These are phyloP conservation scores for Microtus pennsylvanicus DNA, from an alignment of 2,113 vertebrate species.

Conservation along the genomic window DNA sequence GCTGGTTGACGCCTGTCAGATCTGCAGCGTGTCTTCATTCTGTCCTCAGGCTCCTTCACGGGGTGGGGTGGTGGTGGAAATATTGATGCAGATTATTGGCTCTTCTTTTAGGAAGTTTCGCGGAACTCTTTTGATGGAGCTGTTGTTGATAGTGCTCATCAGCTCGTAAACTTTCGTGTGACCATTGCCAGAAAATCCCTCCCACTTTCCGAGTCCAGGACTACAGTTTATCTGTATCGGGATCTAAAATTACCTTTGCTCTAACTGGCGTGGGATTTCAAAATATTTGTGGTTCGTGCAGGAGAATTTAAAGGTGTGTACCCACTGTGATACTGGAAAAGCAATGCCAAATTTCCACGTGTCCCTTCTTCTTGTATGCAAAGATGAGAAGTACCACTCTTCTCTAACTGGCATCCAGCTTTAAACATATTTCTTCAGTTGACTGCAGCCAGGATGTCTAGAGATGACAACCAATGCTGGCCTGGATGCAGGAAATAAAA, in stretches of 20 bases:
- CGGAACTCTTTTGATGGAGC: not conserved
- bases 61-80: not conserved
- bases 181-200: not conserved
- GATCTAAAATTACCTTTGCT: not conserved
- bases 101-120: not conserved
- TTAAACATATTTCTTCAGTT: not conserved
- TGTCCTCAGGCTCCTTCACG: not conserved
- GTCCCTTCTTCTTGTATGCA: not conserved
- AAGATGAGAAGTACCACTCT: not conserved
- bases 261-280: not conserved
- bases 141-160: not conserved
- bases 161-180: not conserved
- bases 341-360: not conserved
- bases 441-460: too few species aligned
- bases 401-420: not conserved
- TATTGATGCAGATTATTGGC: conserved; percentile 5
- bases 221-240: not conserved
- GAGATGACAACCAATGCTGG: not conserved
- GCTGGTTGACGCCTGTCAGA: not conserved
- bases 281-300: not conserved
- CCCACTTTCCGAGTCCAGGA: not conserved
- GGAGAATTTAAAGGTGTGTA: not conserved
- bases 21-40: not conserved
- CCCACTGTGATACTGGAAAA: not conserved
- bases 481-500: not conserved